Evolutionary conservation across 2,888 invertebrate genomes (phyloP).

Genomic region (Eristalis pertinax): DNA sequence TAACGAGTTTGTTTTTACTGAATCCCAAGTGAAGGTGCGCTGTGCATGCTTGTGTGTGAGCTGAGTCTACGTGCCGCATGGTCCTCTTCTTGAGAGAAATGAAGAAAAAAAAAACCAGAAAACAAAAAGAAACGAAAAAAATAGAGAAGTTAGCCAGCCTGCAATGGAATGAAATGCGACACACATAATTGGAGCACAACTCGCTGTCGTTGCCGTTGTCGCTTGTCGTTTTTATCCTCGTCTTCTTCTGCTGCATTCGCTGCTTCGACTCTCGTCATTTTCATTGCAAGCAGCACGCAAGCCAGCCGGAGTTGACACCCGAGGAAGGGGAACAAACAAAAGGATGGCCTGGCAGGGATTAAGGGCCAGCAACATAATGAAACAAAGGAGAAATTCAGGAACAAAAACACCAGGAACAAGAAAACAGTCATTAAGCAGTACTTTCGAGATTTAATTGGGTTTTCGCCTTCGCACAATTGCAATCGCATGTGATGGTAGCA

Average conservation of each 20-base stretch:
- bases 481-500: conserved; percentile 52
- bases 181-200: conserved; percentile 46
- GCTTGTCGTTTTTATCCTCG: not conserved
- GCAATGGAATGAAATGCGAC: conserved; percentile 1
- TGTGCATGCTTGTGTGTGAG: not conserved
- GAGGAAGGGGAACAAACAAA: conserved; percentile 7
- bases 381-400: conserved; percentile 31
- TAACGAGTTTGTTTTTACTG: conserved; percentile 33
- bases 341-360: conserved; percentile 21
- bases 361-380: conserved; percentile 18
- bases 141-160: not conserved
- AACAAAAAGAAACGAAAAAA: not conserved
- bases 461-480: conserved; percentile 58
- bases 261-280: conserved; percentile 44
- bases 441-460: conserved; percentile 70
- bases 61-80: conserved; percentile 15
- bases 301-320: conserved; percentile 4
- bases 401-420: conserved; percentile 36
- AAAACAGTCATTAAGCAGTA: conserved; percentile 67
- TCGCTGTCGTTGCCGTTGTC: conserved; percentile 19
- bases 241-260: conserved; percentile 18
- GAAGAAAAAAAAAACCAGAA: too few relatives aligned
- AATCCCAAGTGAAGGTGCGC: not conserved
- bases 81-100: not conserved
- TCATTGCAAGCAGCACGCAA: conserved; percentile 62